These are phyloP conservation scores for Psephotus haematonotus DNA, from an alignment of 2,113 vertebrate species.

Conservation along the genomic window DNA sequence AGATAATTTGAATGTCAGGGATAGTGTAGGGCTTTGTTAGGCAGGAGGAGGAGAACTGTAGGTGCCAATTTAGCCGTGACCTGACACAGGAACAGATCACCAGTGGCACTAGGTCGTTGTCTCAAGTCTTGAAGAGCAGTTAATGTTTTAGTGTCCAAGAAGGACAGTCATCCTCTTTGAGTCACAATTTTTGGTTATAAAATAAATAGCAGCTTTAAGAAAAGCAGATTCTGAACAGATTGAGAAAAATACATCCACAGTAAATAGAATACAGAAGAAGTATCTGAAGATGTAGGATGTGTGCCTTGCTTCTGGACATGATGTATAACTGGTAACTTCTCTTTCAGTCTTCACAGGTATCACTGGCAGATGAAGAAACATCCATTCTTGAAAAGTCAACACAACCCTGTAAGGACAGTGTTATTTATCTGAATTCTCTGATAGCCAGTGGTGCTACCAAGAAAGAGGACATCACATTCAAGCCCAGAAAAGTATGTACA, in stretches of 20 bases:
- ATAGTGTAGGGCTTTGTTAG: not conserved
- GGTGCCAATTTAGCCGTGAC: not conserved
- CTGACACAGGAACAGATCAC: not conserved
- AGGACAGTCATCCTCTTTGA: not conserved
- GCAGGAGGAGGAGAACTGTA: not conserved
- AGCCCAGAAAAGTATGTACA: slow-evolving; percentile 81
- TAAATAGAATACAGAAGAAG: not conserved
- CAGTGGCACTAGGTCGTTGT: not conserved
- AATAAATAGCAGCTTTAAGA: not conserved
- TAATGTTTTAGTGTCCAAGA: not conserved
- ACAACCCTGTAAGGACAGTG: slow-evolving; percentile 44
- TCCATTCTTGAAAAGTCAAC: slow-evolving; percentile 12
- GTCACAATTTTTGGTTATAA: not conserved
- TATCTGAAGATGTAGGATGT: not conserved
- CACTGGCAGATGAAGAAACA: not conserved
- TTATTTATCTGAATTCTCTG: slow-evolving; percentile 76
- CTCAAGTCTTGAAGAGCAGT: not conserved
- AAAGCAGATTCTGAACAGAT: not conserved
- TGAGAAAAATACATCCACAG: not conserved
- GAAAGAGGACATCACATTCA: slow-evolving; percentile 81
- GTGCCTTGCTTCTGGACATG: not conserved
- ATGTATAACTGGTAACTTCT: not conserved
- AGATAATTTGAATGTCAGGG: not conserved
- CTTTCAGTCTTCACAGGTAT: not conserved
- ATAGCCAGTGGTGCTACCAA: slow-evolving; percentile 77